Evolutionary conservation across 2,888 invertebrate genomes (phyloP).

Genomic region (Caenorhabditis imperialis): DNA sequence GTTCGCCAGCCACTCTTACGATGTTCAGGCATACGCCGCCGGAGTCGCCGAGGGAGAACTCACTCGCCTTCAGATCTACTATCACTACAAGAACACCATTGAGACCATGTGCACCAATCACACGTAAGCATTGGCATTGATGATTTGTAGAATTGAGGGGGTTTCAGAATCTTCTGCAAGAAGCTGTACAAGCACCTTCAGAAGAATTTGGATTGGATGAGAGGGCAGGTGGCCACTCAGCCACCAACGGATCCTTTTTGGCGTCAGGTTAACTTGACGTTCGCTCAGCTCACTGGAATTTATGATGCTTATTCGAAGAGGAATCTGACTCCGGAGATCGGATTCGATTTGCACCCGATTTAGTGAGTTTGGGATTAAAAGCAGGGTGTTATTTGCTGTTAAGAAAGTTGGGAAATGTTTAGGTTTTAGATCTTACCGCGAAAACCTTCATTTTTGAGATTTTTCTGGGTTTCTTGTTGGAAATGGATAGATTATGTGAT

Average conservation of each 20-base stretch:
- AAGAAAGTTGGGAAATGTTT: neutral
- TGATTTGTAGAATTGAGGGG: too few species aligned
- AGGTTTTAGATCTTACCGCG: too few species aligned
- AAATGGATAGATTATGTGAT: too few species aligned
- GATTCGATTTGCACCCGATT: slow-evolving; percentile 71
- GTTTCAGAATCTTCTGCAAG: slow-evolving; percentile 67
- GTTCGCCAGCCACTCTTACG: slow-evolving; percentile 66
- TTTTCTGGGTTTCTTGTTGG: too few species aligned
- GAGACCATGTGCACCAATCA: slow-evolving; percentile 70
- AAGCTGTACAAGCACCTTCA: slow-evolving; percentile 69
- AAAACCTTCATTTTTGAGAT: too few species aligned
- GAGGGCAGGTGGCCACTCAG: slow-evolving; percentile 59
- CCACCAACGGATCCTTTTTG: slow-evolving; percentile 67
- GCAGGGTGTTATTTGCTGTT: too few species aligned
- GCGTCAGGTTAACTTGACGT: slow-evolving; percentile 74
- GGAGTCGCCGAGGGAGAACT: slow-evolving; percentile 75
- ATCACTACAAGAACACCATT: slow-evolving; percentile 76
- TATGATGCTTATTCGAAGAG: slow-evolving; percentile 71
- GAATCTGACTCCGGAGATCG: slow-evolving; percentile 68
- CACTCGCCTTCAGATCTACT: slow-evolving; percentile 76
- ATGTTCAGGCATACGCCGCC: slow-evolving; percentile 76
- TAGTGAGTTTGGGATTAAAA: slow-evolving; percentile 54
- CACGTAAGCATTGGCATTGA: slow-evolving; percentile 50
- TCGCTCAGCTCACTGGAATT: slow-evolving; percentile 75
- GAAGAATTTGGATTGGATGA: slow-evolving; percentile 73